Percentiles rank a stretch among this genome's conserved stretches.
Evolutionary conservation across 2,888 invertebrate genomes (phyloP).

Genomic region (Pogonocherus hispidulus): DNA sequence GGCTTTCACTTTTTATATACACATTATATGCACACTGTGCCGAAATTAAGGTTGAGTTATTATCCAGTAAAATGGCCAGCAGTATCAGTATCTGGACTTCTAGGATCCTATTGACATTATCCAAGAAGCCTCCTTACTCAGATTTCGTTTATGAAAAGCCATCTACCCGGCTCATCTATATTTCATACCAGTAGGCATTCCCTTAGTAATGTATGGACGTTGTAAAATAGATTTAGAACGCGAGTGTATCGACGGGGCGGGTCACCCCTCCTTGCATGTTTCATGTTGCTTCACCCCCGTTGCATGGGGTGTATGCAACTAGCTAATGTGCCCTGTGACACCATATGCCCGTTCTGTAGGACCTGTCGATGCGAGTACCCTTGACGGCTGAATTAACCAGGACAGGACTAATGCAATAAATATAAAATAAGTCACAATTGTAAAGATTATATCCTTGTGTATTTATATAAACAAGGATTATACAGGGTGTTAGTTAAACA

Average conservation of each 20-base stretch:
- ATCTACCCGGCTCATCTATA: background rate
- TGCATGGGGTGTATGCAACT: slow-evolving; percentile 62
- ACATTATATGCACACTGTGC: no score
- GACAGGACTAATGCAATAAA: slow-evolving; percentile 8
- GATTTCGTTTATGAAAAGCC: background rate
- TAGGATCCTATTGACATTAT: background rate
- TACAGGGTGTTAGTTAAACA: no score
- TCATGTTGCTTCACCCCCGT: slow-evolving; percentile 61
- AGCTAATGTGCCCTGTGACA: slow-evolving; percentile 67
- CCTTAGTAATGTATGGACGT: slow-evolving; percentile 17
- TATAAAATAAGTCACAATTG: no score
- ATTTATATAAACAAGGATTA: no score
- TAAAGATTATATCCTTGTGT: no score
- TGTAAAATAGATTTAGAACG: slow-evolving; percentile 40
- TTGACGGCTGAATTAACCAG: slow-evolving; percentile 56
- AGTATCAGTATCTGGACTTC: no score
- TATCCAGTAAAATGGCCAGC: no score
- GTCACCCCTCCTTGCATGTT: slow-evolving; percentile 63
- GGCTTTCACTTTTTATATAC: no score
- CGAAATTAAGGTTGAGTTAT: no score
- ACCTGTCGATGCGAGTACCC: slow-evolving; percentile 62
- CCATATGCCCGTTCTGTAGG: slow-evolving; percentile 64
- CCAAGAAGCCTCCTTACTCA: background rate
- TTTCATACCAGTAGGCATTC: slow-evolving; percentile 10
- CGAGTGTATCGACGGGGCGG: slow-evolving; percentile 65